These are phyloP conservation scores for Lindbergichthys nudifrons DNA, from an alignment of 2,797 vertebrate genomes.

Conservation along the genomic window DNA sequence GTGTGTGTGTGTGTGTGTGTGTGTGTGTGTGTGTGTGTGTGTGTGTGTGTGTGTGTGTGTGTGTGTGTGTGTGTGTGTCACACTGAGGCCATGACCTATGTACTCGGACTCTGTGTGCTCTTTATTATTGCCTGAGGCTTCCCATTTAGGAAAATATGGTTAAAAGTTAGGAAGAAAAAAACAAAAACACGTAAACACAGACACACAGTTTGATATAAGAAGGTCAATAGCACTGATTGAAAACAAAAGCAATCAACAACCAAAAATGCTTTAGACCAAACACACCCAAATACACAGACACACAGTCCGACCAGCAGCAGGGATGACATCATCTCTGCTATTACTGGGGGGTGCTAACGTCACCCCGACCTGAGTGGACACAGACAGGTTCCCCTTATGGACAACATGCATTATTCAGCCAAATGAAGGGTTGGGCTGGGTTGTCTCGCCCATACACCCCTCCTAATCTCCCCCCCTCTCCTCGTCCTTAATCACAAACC, in stretches of 20 bases:
- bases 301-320: slow-evolving; percentile 45
- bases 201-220: no score
- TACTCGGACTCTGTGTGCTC: neutral
- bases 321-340: slow-evolving; percentile 72
- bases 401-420: slow-evolving; percentile 72
- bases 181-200: slow-evolving; percentile 21
- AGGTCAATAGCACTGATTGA: no score
- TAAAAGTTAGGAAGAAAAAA: slow-evolving; percentile 16
- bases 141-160: slow-evolving; percentile 39
- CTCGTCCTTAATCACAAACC: slow-evolving; percentile 40
- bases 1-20: slow-evolving; percentile 10
- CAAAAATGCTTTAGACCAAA: neutral
- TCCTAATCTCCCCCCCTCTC: slow-evolving; percentile 4
- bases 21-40: neutral
- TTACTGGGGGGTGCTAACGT: slow-evolving; percentile 56
- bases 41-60: slow-evolving; percentile 10
- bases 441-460: slow-evolving; percentile 39
- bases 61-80: neutral
- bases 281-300: slow-evolving; percentile 28
- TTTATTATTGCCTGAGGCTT: slow-evolving; percentile 29
- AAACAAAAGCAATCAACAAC: neutral
- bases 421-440: slow-evolving; percentile 44
- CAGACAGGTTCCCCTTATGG: slow-evolving; percentile 32
- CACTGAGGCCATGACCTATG: slow-evolving; percentile 25
- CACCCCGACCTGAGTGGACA: slow-evolving; percentile 53